A percentile compares a stretch with the other conserved stretches of the same genome.
Evolutionary conservation across 2,888 invertebrate genomes (phyloP).

Genomic region (Dastarcus helophoroides): DNA sequence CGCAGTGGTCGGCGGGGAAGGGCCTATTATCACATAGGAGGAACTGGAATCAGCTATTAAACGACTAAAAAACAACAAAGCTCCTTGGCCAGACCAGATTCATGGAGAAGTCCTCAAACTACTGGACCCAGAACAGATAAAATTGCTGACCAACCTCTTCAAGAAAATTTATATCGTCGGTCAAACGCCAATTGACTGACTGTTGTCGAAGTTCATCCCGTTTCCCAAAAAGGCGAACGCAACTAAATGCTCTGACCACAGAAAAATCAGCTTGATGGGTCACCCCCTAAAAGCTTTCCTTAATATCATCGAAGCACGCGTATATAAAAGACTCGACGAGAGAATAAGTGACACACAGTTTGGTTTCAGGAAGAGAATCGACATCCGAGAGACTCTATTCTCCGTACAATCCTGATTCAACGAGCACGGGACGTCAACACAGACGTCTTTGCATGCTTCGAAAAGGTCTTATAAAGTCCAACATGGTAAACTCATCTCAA

Average conservation of each 20-base stretch:
- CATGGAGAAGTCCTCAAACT: slow-evolving; percentile 1
- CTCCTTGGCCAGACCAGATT: background rate
- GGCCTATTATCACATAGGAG: no score
- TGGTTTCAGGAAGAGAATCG: background rate
- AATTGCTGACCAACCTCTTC: background rate
- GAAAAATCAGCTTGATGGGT: slow-evolving; percentile 4
- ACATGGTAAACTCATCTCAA: slow-evolving; percentile 2
- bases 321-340: slow-evolving; percentile 1
- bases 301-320: slow-evolving; percentile 1
- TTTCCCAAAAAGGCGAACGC: slow-evolving; percentile 1
- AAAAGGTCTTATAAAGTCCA: slow-evolving; percentile 3
- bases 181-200: slow-evolving; percentile 1
- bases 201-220: slow-evolving; percentile 1
- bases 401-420: slow-evolving; percentile 2
- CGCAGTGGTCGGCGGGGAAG: no score
- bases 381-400: slow-evolving; percentile 1
- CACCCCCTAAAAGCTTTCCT: slow-evolving; percentile 1
- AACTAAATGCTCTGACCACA: background rate
- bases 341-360: slow-evolving; percentile 1
- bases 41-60: no score
- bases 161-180: slow-evolving; percentile 1
- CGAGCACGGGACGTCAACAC: slow-evolving; percentile 4
- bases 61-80: background rate
- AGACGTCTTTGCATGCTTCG: slow-evolving; percentile 5
- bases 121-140: background rate